These are phyloP conservation scores for Actinemys pallida DNA, from an alignment of 2,113 vertebrate species.

Conservation along the genomic window DNA sequence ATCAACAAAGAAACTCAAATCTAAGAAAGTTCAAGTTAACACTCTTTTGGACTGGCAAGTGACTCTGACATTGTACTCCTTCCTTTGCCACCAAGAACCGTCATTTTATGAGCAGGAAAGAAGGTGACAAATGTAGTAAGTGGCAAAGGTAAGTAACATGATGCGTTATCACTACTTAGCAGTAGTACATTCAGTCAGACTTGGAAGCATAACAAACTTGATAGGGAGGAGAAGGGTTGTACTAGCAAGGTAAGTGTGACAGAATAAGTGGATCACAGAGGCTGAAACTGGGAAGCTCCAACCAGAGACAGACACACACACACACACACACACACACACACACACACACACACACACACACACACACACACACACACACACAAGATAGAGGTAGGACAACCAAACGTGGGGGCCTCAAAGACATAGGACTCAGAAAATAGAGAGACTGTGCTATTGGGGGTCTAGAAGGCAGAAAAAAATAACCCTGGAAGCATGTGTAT, in stretches of 20 bases:
- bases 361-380: neutral
- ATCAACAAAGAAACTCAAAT: neutral
- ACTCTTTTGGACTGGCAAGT: neutral
- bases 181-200: neutral
- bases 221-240: neutral
- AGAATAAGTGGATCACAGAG: neutral
- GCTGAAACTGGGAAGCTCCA: neutral
- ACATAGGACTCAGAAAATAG: neutral
- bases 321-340: no score
- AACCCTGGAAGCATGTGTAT: neutral
- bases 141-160: neutral
- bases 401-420: neutral
- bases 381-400: neutral
- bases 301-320: accelerated
- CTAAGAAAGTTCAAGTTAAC: neutral
- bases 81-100: neutral
- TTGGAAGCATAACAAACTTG: neutral
- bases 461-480: neutral
- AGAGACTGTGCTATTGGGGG: neutral
- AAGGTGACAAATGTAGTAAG: neutral
- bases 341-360: no score
- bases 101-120: neutral
- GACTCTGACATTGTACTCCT: neutral
- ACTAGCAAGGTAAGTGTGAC: neutral
- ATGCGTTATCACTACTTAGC: neutral